phyloP scores from a whole-genome alignment of 2,797 vertebrate species.

The Myotis vivesi region DNA sequence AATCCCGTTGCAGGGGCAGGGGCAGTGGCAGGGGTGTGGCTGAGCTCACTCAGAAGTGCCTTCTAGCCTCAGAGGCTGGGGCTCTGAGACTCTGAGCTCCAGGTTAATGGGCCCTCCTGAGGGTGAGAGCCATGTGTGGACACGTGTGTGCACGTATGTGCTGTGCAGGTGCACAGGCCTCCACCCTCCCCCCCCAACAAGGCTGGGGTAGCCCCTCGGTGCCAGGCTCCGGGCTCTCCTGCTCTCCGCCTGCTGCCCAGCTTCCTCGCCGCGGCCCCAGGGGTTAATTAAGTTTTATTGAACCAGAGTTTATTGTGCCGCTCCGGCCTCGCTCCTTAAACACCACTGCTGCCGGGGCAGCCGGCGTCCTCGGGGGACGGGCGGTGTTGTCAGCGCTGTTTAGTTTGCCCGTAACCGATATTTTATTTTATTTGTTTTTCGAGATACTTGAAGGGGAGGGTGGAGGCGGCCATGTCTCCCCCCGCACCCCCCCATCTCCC shows the following conservation, averaged over 20 bases:
- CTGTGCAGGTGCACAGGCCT: rapidly evolving
- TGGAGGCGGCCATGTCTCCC: conserved; percentile 39
- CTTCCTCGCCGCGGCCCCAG: conserved; percentile 51
- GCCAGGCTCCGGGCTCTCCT: not conserved
- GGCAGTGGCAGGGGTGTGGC: not conserved
- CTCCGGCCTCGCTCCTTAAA: conserved; percentile 75
- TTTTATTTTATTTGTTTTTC: conserved; percentile 79
- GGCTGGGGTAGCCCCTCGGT: conserved; percentile 54
- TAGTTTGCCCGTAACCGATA: conserved; percentile 74
- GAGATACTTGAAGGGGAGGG: conserved; percentile 55
- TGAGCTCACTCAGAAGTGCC: not conserved
- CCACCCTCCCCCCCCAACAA: not conserved
- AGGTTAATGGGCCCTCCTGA: not conserved
- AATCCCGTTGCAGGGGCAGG: too few relatives aligned
- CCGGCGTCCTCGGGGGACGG: conserved; percentile 74
- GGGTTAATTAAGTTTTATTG: conserved; percentile 83
- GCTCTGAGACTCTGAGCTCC: not conserved
- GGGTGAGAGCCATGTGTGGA: not conserved
- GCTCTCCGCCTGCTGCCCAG: conserved; percentile 36
- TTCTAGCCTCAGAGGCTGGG: not conserved
- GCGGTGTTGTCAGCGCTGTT: conserved; percentile 74
- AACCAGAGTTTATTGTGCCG: conserved; percentile 70
- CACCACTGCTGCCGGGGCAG: conserved; percentile 72
- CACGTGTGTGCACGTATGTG: not conserved
- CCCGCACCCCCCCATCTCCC: too few relatives aligned